Evolutionary conservation across 2,888 invertebrate species (phyloP).

Genomic region (Alcis repandata): DNA sequence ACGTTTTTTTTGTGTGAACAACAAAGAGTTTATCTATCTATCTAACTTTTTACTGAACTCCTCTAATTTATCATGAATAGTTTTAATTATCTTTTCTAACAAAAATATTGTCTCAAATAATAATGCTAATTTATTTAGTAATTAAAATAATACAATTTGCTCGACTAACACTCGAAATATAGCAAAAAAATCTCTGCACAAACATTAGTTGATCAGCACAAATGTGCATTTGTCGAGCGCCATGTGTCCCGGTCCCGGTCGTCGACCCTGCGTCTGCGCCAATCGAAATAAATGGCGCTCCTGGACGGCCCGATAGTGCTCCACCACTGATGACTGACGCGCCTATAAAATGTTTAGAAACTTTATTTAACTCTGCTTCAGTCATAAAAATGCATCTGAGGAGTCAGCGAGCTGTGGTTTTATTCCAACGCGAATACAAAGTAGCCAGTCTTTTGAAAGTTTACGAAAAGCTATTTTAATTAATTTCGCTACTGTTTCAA

Average conservation of each 20-base stretch:
- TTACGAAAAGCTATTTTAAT: not conserved
- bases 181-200: constrained; percentile 14
- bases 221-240: constrained; percentile 46
- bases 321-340: constrained; percentile 12
- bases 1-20: too few species aligned
- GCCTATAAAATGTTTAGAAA: constrained; percentile 7
- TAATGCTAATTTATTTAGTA: not conserved
- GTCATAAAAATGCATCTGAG: constrained; percentile 7
- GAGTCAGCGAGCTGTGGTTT: constrained; percentile 4
- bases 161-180: too few species aligned
- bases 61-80: too few species aligned
- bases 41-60: too few species aligned
- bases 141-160: not conserved
- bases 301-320: constrained; percentile 34
- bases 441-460: not conserved
- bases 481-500: not conserved
- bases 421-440: not conserved
- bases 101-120: not conserved
- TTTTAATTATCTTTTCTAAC: not conserved
- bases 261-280: constrained; percentile 60
- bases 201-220: constrained; percentile 18
- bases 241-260: constrained; percentile 59
- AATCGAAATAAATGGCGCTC: constrained; percentile 47
- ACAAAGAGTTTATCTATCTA: too few species aligned
- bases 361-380: constrained; percentile 7